phyloP scores from a whole-genome alignment of 2,888 invertebrate species.

The Pegoplata infirma region DNA sequence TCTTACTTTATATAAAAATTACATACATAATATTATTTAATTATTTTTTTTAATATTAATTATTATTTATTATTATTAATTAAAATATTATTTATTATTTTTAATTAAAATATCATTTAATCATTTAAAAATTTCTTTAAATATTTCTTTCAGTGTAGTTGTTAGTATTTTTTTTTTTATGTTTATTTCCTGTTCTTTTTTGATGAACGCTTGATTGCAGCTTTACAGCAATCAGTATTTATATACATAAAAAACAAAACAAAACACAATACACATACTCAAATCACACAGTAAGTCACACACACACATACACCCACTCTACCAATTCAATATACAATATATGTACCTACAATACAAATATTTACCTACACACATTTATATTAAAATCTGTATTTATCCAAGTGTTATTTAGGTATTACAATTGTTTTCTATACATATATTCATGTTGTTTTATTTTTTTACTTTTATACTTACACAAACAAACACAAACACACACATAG shows the following conservation, averaged over 20 bases:
- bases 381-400: conserved; percentile 45
- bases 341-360: not conserved
- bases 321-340: not conserved
- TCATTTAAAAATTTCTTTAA: no score
- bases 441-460: not conserved
- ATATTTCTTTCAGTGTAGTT: conserved; percentile 13
- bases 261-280: not conserved
- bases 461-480: no score
- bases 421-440: conserved; percentile 37
- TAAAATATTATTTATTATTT: not conserved
- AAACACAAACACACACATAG: not conserved
- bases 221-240: conserved; percentile 43
- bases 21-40: no score
- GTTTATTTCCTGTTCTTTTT: conserved; percentile 26
- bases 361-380: conserved; percentile 9
- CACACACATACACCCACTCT: conserved; percentile 5
- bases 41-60: no score
- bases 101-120: no score
- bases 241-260: conserved; percentile 4
- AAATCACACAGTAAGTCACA: not conserved
- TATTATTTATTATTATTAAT: no score
- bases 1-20: no score
- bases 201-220: conserved; percentile 51
- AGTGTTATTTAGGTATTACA: conserved; percentile 43
- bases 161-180: not conserved